Base-by-base conservation (phyloP, 2,888 invertebrate genomes). In the Biston betularia region DNA sequence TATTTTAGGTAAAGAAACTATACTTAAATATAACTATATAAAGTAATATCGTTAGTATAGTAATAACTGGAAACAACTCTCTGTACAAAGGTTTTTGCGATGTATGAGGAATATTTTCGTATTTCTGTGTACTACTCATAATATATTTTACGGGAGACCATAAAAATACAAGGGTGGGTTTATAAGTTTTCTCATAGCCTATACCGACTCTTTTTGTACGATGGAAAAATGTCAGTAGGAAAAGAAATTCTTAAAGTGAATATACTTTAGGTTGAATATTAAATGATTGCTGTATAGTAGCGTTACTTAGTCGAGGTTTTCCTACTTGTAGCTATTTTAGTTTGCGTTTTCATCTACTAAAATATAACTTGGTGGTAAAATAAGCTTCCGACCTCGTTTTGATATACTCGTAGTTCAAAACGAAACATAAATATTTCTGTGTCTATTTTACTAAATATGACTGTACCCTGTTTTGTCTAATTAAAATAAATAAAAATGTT, bases 151-250 rank as follows among this genome's bases (percentile, higher is more conserved):
- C 63, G 69, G 57, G 53, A 40, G 44, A 44, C 55, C 65, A 69
- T 73, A 73, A 73, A 72, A 70, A 69, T 65, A 69, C 44, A 63
- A 58, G 50, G 65, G 67, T 45, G 54, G 54, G 50, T 50, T 49
- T 35, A 60, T 71, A 70, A 58, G 58, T 66, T 59, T 54, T 46
- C 63, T 65, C 65, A 52, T 67, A 57, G 50, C 34, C 34, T 15
- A 57, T 61, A 63, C n/a, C 7, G 11, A 60, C 40, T 38, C 60
- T 57, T 68, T 69, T 69, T 69, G 38, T 38, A 52, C 63, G 63
- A 69, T 65, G 46, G 38, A 33, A 68, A 66, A 33, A 42, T 45
- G 7, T 60, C 42, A 7, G 33, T 24, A n/a, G 42, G 52, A 38
- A 35, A 45, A 6, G 11, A 44, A n/a, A 44, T 11, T 11, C 11